Conservation (phyloP, 2,113 vertebrate species). For the Myotis brandtii region DNA sequence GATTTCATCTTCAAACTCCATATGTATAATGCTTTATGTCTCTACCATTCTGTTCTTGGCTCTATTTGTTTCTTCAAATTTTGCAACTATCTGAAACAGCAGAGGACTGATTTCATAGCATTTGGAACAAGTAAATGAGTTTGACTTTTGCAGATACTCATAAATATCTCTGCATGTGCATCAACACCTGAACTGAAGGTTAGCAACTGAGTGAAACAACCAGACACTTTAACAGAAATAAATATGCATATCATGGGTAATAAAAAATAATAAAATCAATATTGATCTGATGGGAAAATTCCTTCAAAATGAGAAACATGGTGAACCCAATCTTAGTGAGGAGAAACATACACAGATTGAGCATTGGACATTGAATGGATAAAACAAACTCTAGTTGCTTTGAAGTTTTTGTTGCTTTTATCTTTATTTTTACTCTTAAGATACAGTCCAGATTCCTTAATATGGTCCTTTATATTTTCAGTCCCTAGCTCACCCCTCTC, state of each 20-base stretch:
- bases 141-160: neutral
- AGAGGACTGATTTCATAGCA: neutral
- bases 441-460: neutral
- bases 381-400: neutral
- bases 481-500: neutral
- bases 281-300: neutral
- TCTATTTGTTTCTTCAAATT: neutral
- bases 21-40: neutral
- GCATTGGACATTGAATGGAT: neutral
- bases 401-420: neutral
- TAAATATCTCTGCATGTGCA: neutral
- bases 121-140: neutral
- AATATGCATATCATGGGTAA: neutral
- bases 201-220: neutral
- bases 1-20: neutral
- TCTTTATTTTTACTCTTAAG: neutral
- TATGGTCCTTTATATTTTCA: neutral
- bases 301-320: neutral
- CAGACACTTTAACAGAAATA: neutral
- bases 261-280: slow-evolving; percentile 6
- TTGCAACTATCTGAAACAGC: neutral
- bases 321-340: neutral
- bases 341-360: neutral
- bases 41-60: neutral
- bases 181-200: neutral